Base-by-base conservation (phyloP, 2,888 invertebrate genomes). In the Cantharis rufa region DNA sequence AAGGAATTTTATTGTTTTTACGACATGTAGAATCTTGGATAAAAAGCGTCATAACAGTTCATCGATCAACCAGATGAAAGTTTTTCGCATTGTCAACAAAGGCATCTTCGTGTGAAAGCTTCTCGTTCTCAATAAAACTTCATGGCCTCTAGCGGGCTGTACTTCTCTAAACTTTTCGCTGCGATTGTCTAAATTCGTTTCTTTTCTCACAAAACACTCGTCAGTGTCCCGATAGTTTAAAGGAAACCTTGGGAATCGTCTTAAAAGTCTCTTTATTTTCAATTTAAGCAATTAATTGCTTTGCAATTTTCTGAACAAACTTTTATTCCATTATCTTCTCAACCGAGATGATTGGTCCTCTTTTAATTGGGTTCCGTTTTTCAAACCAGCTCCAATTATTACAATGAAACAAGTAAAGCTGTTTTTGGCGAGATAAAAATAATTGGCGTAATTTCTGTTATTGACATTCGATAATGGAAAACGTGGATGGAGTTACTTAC, bases 121-220 rank as follows among this genome's bases (percentile, higher is more conserved):
- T 70, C 48, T 48, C 48, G 62, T 74, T 77, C 74, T 69, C 71
- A 62, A 71, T 74, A 76, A 77, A 77, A 77, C 68, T 77, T 71
- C 68, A 71, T 74, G 63, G 74, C 73, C 74, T 71, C 71, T 69
- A 77, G 74, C 77, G 74, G 28, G 62, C 70, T 71, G 48, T 71
- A 77, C 74, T 77, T 77, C 63, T 74, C 71, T 21, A 21, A 74
- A 74, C 71, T 74, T 77, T 71, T 70, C 69, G 16, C 15, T 32
- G 72, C 72, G 70, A 64, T 73, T 62, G 62, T 62, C 61, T 73
- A 48, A 66, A 28, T 64, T 18, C 48, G 28, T 66, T 64, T 28
- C 15, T 28, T 24, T 69, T 32, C 15, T 69, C 27, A 11, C 28
- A 15, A 69, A 69, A 69, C 27, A 15, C 27, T 16, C 15, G 15